phyloP scores from a whole-genome alignment of 92 coral and sea anemone genomes.

The Galaxea fascicularis region DNA sequence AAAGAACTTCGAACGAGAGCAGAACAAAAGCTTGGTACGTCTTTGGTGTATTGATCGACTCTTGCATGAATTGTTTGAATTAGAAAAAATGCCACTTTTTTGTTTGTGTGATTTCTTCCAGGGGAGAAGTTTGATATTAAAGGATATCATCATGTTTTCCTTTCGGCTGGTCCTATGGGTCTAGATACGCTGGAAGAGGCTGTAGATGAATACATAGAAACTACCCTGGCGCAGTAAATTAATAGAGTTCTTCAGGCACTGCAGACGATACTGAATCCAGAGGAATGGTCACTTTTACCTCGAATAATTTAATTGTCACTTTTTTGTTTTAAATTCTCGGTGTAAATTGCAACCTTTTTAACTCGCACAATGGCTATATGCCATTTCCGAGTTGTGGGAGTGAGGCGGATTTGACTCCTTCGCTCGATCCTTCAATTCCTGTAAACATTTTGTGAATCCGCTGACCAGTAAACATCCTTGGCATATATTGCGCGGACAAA shows the following conservation, averaged over 20 bases:
- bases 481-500: no score
- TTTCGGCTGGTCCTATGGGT: slow-evolving; percentile 87
- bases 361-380: no score
- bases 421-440: no score
- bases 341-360: neutral
- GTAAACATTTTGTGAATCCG: no score
- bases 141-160: slow-evolving; percentile 90
- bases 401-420: no score
- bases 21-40: slow-evolving; percentile 81
- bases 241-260: neutral
- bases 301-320: neutral
- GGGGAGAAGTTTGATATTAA: slow-evolving; percentile 85
- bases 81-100: neutral
- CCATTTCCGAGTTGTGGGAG: no score
- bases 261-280: no score
- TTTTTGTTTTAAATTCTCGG: neutral
- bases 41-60: no score
- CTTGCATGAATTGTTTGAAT: neutral
- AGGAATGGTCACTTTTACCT: neutral
- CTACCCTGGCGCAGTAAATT: slow-evolving; percentile 6
- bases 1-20: slow-evolving; percentile 85
- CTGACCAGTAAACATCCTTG: no score
- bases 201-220: slow-evolving; percentile 72
- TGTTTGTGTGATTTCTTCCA: slow-evolving; percentile 17
- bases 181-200: slow-evolving; percentile 84